phyloP scores from a whole-genome alignment of 37 sponge, comb jelly and placozoan genomes.

The Spongia lamella region DNA sequence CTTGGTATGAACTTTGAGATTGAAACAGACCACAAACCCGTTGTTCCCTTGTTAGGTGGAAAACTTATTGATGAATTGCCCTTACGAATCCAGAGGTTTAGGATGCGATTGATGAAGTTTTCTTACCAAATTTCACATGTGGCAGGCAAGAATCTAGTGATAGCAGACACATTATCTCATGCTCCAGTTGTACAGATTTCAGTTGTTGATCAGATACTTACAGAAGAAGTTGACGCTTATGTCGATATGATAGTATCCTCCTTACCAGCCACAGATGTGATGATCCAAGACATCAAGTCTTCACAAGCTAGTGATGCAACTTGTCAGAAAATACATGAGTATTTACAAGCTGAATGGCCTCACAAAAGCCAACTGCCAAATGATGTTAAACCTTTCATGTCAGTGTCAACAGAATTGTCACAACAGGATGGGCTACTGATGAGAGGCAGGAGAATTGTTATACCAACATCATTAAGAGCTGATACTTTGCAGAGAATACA shows the following conservation, averaged over 20 bases:
- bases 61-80: background rate
- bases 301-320: too few relatives aligned
- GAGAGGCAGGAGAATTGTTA: conserved; percentile 4
- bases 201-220: background rate
- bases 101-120: conserved; percentile 5
- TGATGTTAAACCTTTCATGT: background rate
- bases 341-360: too few relatives aligned
- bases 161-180: conserved; percentile 5
- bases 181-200: background rate
- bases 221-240: too few relatives aligned
- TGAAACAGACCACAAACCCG: conserved; percentile 22
- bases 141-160: conserved; percentile 2
- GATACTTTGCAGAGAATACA: background rate
- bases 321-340: too few relatives aligned
- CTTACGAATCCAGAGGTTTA: conserved; percentile 13
- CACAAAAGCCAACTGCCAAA: too few relatives aligned
- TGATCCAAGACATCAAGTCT: background rate
- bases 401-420: background rate
- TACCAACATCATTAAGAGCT: background rate
- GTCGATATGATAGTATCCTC: too few relatives aligned
- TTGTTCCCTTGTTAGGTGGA: background rate
- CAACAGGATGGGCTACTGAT: background rate
- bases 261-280: too few relatives aligned
- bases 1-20: background rate
- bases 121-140: background rate